Conservation (phyloP, 2,113 vertebrate genomes). For the Brachypteracias leptosomus region DNA sequence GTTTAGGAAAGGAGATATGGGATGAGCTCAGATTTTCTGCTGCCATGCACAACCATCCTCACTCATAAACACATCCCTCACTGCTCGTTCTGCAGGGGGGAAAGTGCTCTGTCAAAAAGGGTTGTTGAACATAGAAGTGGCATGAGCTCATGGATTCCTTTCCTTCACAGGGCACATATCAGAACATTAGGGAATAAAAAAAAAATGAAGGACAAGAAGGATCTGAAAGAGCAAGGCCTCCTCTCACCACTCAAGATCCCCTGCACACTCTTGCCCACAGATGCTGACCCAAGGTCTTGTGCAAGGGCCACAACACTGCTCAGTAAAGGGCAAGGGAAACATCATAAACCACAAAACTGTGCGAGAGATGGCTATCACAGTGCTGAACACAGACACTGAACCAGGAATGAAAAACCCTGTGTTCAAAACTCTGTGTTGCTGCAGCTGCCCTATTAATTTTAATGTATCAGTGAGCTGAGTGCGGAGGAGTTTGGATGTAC, state of each 20-base stretch:
- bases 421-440: not conserved
- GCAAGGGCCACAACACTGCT: not conserved
- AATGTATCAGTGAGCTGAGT: not conserved
- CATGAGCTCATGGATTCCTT: not conserved
- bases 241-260: fast-evolving
- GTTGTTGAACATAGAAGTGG: not conserved
- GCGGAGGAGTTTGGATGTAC: not conserved
- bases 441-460: not conserved
- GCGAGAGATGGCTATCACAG: not conserved
- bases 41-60: not conserved
- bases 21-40: not conserved
- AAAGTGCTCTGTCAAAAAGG: not conserved
- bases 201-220: not conserved
- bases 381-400: not conserved
- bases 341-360: not conserved
- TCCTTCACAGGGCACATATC: not conserved
- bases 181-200: not conserved
- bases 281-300: not conserved
- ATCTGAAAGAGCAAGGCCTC: not conserved
- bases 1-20: not conserved
- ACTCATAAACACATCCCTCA: not conserved
- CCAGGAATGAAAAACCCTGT: not conserved
- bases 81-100: not conserved
- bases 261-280: not conserved
- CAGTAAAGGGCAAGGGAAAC: not conserved